Base-by-base conservation (phyloP, 2,797 vertebrate species). In the Lateolabrax maculatus region DNA sequence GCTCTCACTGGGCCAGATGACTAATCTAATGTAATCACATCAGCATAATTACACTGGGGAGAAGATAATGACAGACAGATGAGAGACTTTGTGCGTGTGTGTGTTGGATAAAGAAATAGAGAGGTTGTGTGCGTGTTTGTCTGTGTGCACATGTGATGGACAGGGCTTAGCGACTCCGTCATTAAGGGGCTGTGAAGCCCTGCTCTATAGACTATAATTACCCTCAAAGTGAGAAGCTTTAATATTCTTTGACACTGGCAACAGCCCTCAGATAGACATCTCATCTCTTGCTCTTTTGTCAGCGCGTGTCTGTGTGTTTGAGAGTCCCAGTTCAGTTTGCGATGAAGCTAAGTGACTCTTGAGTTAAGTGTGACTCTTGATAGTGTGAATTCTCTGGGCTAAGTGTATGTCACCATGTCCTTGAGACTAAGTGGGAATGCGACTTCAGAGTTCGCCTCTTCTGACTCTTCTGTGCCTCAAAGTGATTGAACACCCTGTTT, bases 11-110 rank as follows among this genome's bases (percentile, higher is more conserved):
- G 92, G 89, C 91, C 89, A 91, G 86, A 93, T 90, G 92, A 92
- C 93, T 93, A 90, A 94, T 94, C 92, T 93, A 92, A 93, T 94
- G 92, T 94, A 94, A 94, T 94, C 94, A 94, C 92, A 94, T 94
- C 93, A 94, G 92, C 92, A 93, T 94, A 94, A 94, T 94, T 93
- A 93, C 91, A 89, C 90, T 84, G 85, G 91, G 91, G 93, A 93
- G 86, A 84, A 90, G 91, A 93, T 93, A 90, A 93, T 93, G 93
- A 93, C 88, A 89, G 92, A 86, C 90, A 92, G 92, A 91, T 90
- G 93, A 93, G 90, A 86, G 90, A 82, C 83, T 87, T 16, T 61
- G 76, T 70, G 84, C 39, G 75, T 66, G 76, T 72, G 75, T 72
- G 74, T 36, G 62, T 82, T 57, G 80, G 71, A 88, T 89, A 81